Conservation (phyloP, 1,140 invertebrate species). For the Thaumatotibia leucotreta region DNA sequence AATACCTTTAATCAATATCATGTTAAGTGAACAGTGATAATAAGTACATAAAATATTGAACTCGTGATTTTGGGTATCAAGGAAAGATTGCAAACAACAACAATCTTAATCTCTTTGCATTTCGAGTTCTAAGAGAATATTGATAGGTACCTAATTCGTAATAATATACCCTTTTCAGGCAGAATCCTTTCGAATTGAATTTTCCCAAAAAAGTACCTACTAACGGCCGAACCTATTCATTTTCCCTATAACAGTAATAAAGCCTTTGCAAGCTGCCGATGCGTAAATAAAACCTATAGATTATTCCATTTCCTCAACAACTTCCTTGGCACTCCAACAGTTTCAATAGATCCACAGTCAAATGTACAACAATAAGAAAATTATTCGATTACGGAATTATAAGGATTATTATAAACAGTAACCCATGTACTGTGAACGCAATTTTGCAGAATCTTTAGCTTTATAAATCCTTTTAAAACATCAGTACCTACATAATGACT, state of each 20-base stretch:
- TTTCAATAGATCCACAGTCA: background rate
- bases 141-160: background rate
- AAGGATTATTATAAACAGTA: too few species aligned
- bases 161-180: conserved; percentile 6
- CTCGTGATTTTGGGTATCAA: too few species aligned
- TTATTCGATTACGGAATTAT: too few species aligned
- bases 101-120: background rate
- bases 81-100: background rate
- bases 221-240: conserved; percentile 7
- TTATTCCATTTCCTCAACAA: conserved; percentile 1
- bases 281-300: conserved; percentile 14
- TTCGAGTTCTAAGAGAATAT: background rate
- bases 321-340: conserved; percentile 10
- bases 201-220: background rate
- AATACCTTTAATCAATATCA: too few species aligned
- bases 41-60: too few species aligned
- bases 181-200: background rate
- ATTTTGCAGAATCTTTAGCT: too few species aligned
- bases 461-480: too few species aligned
- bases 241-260: conserved; percentile 14
- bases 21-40: too few species aligned
- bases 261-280: conserved; percentile 11
- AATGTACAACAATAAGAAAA: background rate
- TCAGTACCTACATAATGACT: too few species aligned
- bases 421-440: too few species aligned